Conservation (phyloP, 1,140 invertebrate genomes). For the Nasonia giraulti region DNA sequence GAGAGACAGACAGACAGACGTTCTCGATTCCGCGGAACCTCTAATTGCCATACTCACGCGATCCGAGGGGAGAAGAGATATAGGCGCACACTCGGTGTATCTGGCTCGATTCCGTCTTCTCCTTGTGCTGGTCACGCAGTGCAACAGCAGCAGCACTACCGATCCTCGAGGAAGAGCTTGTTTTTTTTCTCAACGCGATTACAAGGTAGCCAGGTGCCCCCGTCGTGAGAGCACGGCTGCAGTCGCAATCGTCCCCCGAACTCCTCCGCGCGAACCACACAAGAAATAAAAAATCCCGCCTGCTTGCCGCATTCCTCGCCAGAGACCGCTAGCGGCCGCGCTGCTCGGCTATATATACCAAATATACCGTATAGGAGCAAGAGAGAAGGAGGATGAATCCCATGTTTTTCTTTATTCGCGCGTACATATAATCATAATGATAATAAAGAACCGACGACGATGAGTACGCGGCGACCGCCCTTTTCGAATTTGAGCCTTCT, state of each 20-base stretch:
- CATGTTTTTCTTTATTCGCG: too few species aligned
- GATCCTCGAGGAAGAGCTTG: neutral
- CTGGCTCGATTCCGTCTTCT: neutral
- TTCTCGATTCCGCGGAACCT: neutral
- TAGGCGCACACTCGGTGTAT: neutral
- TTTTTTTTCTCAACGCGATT: slow-evolving; percentile 14
- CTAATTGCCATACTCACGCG: slow-evolving; percentile 62
- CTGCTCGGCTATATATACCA: too few species aligned
- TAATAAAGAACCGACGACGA: too few species aligned
- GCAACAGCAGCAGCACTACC: neutral
- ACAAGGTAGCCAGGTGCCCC: slow-evolving; percentile 23
- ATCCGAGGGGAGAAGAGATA: slow-evolving; percentile 53
- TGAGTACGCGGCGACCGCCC: too few species aligned
- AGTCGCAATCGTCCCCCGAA: slow-evolving; percentile 40
- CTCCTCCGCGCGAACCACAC: slow-evolving; percentile 62
- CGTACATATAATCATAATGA: too few species aligned
- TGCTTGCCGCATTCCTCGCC: slow-evolving; percentile 69
- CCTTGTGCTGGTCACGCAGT: neutral
- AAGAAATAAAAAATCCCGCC: slow-evolving; percentile 69
- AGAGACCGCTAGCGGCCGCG: slow-evolving; percentile 54
- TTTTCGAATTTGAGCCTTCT: too few species aligned
- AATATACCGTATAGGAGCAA: neutral
- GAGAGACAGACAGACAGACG: neutral
- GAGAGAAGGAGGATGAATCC: neutral
- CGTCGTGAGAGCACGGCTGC: neutral